Percentiles rank a stretch among this genome's conserved stretches.
Evolutionary conservation across 2,113 vertebrate genomes (phyloP).

Genomic region (Psilopsiagon aymara): DNA sequence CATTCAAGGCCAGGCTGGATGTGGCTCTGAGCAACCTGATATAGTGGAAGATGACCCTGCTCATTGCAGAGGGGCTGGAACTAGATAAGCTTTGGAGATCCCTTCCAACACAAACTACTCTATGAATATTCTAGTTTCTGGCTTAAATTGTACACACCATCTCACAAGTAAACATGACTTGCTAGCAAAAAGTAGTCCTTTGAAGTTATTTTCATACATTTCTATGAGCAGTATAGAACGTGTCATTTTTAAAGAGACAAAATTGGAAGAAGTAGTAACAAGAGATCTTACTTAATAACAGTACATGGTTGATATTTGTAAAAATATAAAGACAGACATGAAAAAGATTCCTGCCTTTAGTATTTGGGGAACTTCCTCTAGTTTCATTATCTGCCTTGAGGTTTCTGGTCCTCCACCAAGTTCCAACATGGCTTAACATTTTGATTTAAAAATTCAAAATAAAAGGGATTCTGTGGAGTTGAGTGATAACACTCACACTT

Average conservation of each 20-base stretch:
- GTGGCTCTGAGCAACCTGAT: neutral
- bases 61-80: neutral
- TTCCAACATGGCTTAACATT: neutral
- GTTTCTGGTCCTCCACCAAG: neutral
- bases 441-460: neutral
- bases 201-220: neutral
- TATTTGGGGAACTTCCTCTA: neutral
- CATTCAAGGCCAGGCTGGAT: neutral
- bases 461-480: neutral
- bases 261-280: neutral
- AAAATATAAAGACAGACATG: neutral
- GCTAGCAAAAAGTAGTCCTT: neutral
- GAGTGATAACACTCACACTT: neutral
- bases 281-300: neutral
- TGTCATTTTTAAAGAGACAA: neutral
- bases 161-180: neutral
- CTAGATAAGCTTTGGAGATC: neutral
- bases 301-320: neutral
- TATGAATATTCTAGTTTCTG: neutral
- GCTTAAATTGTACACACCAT: neutral
- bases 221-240: neutral
- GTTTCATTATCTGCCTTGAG: neutral
- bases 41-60: neutral
- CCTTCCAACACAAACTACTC: neutral
- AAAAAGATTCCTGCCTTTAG: neutral